Evolutionary conservation across 92 coral and sea anemone species (phyloP), one percentile per base, ranked within the genome.

Genomic region (Epizoanthus ramosus): DNA sequence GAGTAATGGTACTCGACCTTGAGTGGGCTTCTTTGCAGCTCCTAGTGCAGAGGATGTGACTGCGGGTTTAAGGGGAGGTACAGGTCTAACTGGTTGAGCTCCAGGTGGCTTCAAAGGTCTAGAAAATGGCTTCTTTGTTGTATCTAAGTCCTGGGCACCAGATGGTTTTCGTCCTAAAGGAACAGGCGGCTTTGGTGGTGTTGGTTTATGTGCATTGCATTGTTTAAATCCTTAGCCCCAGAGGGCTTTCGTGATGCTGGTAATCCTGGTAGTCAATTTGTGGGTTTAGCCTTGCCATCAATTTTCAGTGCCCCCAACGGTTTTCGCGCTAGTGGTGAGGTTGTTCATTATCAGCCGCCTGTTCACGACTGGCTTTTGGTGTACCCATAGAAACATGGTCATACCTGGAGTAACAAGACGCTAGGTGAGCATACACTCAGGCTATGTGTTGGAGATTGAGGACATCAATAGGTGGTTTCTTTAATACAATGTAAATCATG

Each of bases 171-270:
- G 85, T 56, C 73, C 66, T 56, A 64, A 54, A 71, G 85, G 86
- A 21, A 39, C 28, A 19, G 83, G 75, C 23, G 76, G 83, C 59
- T 79, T 88, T 4, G 87, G 74, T 54, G 91, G 88, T 23, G 71
- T 72, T 52, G 74, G 74, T 59, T 39, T 88, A 9, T 74, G 43
- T n/a, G n/a, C n/a, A n/a, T n/a, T 17, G 66, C 25, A 14, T 37
- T 23, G 23, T 57, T 47, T 5, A 39, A 14, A 22, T 77, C 63
- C 21, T 43, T 64, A 19, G 82, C 82, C 57, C 57, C 82, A 37
- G 82, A 77, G 2, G 82, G 71, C 17, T 60, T 77, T 60, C 82
- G 69, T 22, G 82, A 41, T 39, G 60, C 82, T 0, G 82, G 82
- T 18, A 77, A 16, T 41, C 70, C 82, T 21, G 82, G 82, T 14